These are phyloP conservation scores for Pelvicachromis taeniatus DNA, from an alignment of 2,113 vertebrate species.

Conservation along the genomic window DNA sequence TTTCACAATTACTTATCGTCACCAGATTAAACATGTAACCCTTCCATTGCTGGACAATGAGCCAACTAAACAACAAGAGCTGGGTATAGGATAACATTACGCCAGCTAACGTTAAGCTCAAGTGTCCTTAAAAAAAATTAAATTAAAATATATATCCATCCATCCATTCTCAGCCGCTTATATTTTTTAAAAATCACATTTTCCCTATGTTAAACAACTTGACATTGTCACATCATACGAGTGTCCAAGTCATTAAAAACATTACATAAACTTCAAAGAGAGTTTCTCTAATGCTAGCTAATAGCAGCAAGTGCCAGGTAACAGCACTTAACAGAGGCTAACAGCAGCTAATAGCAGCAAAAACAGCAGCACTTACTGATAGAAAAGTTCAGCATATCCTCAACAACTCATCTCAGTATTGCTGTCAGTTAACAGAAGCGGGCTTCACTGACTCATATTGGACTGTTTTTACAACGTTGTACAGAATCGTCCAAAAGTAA, in stretches of 20 bases:
- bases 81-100: neutral
- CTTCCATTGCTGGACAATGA: neutral
- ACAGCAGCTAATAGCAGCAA: neutral
- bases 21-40: neutral
- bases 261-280: neutral
- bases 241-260: neutral
- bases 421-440: neutral
- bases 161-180: too few relatives aligned
- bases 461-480: neutral
- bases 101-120: accelerated
- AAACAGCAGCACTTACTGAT: neutral
- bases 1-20: neutral
- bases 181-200: neutral
- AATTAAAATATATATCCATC: too few relatives aligned
- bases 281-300: neutral
- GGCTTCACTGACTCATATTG: accelerated
- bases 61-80: neutral
- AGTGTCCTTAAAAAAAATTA: accelerated
- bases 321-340: neutral
- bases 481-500: accelerated
- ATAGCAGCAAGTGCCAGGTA: neutral
- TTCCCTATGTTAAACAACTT: accelerated
- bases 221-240: neutral
- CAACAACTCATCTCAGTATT: accelerated
- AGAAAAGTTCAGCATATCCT: neutral